Percentiles rank a stretch among this genome's conserved stretches.
phyloP scores from a whole-genome alignment of 2,888 invertebrate genomes.

The Drosophila kokeensis region DNA sequence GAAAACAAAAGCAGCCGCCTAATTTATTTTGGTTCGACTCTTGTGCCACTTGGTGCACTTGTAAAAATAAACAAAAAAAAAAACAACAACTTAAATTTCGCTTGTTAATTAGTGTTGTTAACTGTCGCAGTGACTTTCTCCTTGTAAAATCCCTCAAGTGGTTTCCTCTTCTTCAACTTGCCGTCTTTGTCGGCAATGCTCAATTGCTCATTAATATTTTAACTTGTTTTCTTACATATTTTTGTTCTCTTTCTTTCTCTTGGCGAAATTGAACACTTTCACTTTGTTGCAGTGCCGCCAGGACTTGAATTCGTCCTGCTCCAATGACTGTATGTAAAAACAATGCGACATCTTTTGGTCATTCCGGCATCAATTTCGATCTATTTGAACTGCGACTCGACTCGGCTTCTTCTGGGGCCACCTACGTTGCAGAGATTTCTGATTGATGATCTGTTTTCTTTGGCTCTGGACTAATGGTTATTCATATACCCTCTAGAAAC shows the following conservation, averaged over 20 bases:
- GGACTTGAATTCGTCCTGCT: conserved; percentile 47
- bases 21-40: conserved; percentile 43
- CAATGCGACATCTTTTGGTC: conserved; percentile 37
- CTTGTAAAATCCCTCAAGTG: conserved; percentile 59
- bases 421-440: conserved; percentile 38
- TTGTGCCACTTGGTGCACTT: conserved; percentile 68
- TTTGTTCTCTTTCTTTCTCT: neutral
- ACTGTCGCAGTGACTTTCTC: conserved; percentile 73
- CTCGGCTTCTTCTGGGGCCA: conserved; percentile 24
- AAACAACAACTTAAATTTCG: conserved; percentile 33
- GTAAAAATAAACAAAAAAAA: conserved; percentile 67
- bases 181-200: conserved; percentile 62
- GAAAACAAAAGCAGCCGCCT: conserved; percentile 73
- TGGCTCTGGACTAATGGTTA: conserved; percentile 31
- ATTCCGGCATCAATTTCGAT: conserved; percentile 31
- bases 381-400: neutral
- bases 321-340: conserved; percentile 29
- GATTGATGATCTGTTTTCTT: conserved; percentile 55
- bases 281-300: conserved; percentile 61
- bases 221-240: conserved; percentile 28
- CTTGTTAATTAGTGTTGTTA: conserved; percentile 77
- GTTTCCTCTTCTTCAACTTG: neutral
- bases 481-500: conserved; percentile 2
- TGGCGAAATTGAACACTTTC: conserved; percentile 72
- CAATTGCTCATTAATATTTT: conserved; percentile 67